Evolutionary conservation across 2,797 vertebrate genomes (phyloP).

Genomic region (Crax fasciolata): DNA sequence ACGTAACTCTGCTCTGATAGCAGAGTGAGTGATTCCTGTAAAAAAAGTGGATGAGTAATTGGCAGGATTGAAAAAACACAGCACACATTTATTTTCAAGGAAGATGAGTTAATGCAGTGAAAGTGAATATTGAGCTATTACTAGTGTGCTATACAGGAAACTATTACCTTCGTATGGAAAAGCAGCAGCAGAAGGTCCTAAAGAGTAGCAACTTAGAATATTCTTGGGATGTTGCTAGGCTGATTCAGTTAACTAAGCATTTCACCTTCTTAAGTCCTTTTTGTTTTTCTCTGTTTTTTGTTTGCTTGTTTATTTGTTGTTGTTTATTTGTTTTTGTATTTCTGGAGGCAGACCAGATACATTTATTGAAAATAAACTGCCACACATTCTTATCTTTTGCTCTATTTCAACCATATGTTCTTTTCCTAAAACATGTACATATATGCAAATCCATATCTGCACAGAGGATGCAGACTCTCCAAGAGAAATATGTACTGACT

Average conservation of each 20-base stretch:
- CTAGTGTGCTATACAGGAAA: not conserved
- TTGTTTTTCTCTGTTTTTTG: not conserved
- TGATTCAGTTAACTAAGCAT: not conserved
- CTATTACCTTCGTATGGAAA: not conserved
- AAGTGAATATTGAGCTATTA: not conserved
- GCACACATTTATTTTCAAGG: not conserved
- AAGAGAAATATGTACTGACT: not conserved
- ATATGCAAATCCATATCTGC: not conserved
- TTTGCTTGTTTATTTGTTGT: no score
- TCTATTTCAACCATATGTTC: not conserved
- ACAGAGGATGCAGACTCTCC: not conserved
- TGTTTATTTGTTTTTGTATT: not conserved
- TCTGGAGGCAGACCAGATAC: not conserved
- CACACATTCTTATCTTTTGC: not conserved
- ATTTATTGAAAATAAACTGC: not conserved
- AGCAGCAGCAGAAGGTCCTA: not conserved
- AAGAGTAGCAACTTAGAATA: not conserved
- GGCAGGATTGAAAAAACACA: not conserved
- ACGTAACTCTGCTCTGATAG: not conserved
- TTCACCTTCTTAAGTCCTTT: not conserved
- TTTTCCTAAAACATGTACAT: not conserved
- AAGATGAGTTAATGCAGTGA: not conserved
- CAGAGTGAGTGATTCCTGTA: accelerated
- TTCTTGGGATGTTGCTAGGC: not conserved
- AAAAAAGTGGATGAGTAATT: not conserved